Evolutionary conservation across 2,888 invertebrate species (phyloP).

Genomic region (Brenthis ino): DNA sequence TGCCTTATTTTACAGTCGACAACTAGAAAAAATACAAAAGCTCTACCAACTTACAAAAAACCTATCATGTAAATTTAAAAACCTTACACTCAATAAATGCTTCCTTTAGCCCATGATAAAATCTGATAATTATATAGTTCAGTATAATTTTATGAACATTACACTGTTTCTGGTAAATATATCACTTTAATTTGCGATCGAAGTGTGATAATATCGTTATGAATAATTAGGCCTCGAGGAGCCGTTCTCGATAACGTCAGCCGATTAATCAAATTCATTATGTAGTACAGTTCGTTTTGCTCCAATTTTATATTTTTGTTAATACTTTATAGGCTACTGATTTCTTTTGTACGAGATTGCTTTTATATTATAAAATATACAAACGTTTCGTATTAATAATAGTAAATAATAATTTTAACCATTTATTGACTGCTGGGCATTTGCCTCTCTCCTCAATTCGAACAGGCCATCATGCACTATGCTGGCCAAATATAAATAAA

Average conservation of each 20-base stretch:
- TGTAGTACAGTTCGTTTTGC: constrained; percentile 25
- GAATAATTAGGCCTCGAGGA: constrained; percentile 37
- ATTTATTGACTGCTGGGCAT: too few species aligned
- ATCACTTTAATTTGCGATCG: constrained; percentile 33
- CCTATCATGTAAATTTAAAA: not conserved
- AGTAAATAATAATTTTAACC: too few species aligned
- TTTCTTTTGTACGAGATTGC: too few species aligned
- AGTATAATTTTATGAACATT: constrained; percentile 14
- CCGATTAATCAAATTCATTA: constrained; percentile 39
- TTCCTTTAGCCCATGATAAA: constrained; percentile 9
- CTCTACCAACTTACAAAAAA: not conserved
- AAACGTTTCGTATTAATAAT: too few species aligned
- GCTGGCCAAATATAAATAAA: too few species aligned
- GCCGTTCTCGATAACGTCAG: constrained; percentile 31
- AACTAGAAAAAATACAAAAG: not conserved
- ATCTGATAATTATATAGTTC: constrained; percentile 17
- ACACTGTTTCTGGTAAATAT: constrained; percentile 27
- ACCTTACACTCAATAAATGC: constrained; percentile 3
- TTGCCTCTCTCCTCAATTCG: too few species aligned
- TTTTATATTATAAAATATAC: too few species aligned
- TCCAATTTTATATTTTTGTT: constrained; percentile 12
- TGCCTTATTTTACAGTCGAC: not conserved
- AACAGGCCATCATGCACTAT: too few species aligned
- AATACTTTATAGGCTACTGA: not conserved
- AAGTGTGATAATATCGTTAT: constrained; percentile 35